Evolutionary conservation across 2,888 invertebrate genomes (phyloP), one percentile per base, ranked within the genome.

Genomic region (Eulithis testata): DNA sequence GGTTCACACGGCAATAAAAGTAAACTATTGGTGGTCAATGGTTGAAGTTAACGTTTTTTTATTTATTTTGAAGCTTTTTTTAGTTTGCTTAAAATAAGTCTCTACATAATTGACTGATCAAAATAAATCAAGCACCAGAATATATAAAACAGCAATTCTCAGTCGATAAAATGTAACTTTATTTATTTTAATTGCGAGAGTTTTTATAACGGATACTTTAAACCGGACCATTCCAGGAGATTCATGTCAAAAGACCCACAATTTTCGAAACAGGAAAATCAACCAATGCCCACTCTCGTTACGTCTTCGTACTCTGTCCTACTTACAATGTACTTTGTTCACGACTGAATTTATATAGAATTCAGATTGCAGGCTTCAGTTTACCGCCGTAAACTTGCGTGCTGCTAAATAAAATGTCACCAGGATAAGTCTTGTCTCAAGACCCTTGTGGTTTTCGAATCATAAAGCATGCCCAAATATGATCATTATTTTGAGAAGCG

Each of bases 1-100:
- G 73, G 81, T 87, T 87, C 87, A 85, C 87, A 87, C 82, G 86
- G 79, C 77, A 76, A 83, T 86, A 86, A 84, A 73, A 63, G 61
- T 43, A 50, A 56, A 45, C 50, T 57, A 31, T 66, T 55, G 62
- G 14, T 62, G 50, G 45, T 49, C 62, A 51, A 60, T 63, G 58
- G 45, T 44, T 50, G 11, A 57, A 43, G 6, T 37, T 47, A 64
- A 49, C 44, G 40, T 11, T 43, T 12, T 1, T 62, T 21, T 27
- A 44, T 11, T 50, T 63, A 40, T n/a, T 14, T 7, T 52, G 9
- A n/a, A 37, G 12, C 3, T 21, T 45, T 31, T 31, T 47, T 14
- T 47, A 5, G 0, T 5, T n/a, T 45, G 52, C 12, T 52, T 9
- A 12, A 53, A 53, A n/a, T 4, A 27, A 36, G 7, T 36, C 4